phyloP scores from a whole-genome alignment of 2,797 vertebrate genomes.

The Psittacula echo region DNA sequence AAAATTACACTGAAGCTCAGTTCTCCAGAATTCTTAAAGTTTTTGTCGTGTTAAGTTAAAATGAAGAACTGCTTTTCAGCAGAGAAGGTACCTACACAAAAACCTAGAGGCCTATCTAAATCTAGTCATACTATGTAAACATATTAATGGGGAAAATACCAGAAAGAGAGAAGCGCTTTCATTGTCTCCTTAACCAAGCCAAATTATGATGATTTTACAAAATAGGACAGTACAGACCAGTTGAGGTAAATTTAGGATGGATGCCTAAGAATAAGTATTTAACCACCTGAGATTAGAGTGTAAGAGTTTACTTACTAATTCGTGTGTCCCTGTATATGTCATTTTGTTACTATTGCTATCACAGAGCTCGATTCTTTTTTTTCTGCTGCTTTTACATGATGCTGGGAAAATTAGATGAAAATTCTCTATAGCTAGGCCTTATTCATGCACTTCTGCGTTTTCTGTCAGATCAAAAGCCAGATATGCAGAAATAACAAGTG shows the following conservation, averaged over 20 bases:
- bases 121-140: neutral
- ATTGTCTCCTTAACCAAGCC: neutral
- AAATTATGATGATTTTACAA: neutral
- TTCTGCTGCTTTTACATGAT: neutral
- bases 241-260: neutral
- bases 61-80: neutral
- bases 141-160: neutral
- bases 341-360: neutral
- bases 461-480: neutral
- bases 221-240: neutral
- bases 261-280: neutral
- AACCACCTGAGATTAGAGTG: neutral
- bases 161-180: neutral
- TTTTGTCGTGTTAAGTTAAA: neutral
- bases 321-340: neutral
- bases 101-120: neutral
- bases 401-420: neutral
- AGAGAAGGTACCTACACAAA: neutral
- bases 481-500: neutral
- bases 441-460: neutral
- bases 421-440: neutral
- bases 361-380: neutral
- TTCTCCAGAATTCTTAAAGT: neutral
- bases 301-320: neutral
- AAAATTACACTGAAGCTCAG: neutral